phyloP scores from a whole-genome alignment of 2,797 vertebrate genomes.

The Harpagifer antarcticus region DNA sequence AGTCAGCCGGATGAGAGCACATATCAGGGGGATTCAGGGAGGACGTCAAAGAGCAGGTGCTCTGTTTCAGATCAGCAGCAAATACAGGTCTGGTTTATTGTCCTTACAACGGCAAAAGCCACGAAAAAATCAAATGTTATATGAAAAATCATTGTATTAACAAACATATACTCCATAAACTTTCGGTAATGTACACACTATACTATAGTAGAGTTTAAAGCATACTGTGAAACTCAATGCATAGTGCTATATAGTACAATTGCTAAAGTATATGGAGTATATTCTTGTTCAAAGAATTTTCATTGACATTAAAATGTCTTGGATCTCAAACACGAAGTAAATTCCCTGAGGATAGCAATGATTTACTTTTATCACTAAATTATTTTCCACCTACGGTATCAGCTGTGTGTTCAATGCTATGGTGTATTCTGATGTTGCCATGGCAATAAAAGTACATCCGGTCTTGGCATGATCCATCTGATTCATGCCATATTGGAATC shows the following conservation, averaged over 20 bases:
- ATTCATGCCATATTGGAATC: neutral
- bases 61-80: constrained; percentile 11
- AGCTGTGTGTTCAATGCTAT: constrained; percentile 1
- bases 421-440: constrained; percentile 10
- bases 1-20: constrained; percentile 35
- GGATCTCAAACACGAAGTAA: neutral
- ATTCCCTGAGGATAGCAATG: neutral
- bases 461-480: neutral
- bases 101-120: constrained; percentile 1
- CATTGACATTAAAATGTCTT: too few species aligned
- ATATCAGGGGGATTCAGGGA: constrained; percentile 28
- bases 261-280: too few species aligned
- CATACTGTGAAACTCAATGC: too few species aligned
- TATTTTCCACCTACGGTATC: constrained; percentile 13
- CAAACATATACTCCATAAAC: neutral
- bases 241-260: too few species aligned
- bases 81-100: constrained; percentile 11
- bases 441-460: neutral
- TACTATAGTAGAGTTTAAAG: neutral
- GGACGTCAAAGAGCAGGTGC: constrained; percentile 8
- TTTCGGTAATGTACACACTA: neutral
- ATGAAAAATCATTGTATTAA: neutral
- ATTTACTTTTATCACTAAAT: constrained; percentile 22
- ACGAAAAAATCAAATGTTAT: neutral
- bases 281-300: too few species aligned